Evolutionary conservation across 1,140 invertebrate genomes (phyloP).

Genomic region (Scaptodrosophila lebanonensis): DNA sequence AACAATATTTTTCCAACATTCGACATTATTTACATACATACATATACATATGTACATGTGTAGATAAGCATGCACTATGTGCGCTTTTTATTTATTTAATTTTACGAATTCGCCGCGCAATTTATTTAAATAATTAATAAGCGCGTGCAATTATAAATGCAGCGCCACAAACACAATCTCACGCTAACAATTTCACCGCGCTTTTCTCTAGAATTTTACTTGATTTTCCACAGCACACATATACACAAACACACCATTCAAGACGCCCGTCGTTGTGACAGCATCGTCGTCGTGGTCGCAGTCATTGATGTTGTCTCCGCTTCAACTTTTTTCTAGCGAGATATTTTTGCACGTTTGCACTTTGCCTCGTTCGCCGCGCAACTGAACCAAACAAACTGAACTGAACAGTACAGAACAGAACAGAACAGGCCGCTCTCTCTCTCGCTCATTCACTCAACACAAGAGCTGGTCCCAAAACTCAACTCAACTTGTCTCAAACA

Average conservation of each 20-base stretch:
- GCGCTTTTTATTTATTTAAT: constrained; percentile 24
- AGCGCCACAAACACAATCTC: constrained; percentile 9
- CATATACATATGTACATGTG: not conserved
- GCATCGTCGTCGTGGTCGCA: constrained; percentile 20
- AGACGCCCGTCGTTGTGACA: constrained; percentile 49
- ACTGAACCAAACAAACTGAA: constrained; percentile 43
- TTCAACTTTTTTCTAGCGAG: constrained; percentile 49
- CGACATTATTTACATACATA: constrained; percentile 17
- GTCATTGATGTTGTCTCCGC: constrained; percentile 29
- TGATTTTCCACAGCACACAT: constrained; percentile 11
- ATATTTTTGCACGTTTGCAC: constrained; percentile 61
- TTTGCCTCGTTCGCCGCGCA: constrained; percentile 58
- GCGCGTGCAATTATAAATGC: constrained; percentile 24
- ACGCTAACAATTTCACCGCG: too few relatives aligned
- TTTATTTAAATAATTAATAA: constrained; percentile 74
- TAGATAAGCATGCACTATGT: constrained; percentile 16
- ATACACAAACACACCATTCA: constrained; percentile 20
- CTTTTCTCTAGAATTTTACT: too few relatives aligned
- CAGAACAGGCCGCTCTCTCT: too few relatives aligned
- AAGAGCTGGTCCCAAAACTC: too few relatives aligned
- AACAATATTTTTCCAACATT: too few relatives aligned
- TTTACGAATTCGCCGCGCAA: constrained; percentile 51
- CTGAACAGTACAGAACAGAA: constrained; percentile 7
- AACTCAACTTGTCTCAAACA: too few relatives aligned
- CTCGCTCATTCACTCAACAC: too few relatives aligned